phyloP scores from a whole-genome alignment of 2,888 invertebrate species.

The Pachliopta kotzebuea region DNA sequence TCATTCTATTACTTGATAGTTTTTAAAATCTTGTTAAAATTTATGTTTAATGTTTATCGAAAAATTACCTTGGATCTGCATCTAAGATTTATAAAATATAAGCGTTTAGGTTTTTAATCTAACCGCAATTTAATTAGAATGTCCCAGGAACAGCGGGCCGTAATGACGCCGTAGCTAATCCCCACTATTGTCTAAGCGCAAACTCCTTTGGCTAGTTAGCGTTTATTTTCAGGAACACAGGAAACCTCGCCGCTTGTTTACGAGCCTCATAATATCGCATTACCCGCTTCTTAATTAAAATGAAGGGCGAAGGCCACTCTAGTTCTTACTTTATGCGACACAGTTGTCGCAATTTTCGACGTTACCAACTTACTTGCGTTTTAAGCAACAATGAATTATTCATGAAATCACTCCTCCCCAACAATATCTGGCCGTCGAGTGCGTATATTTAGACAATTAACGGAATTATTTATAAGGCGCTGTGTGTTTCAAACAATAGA shows the following conservation, averaged over 20 bases:
- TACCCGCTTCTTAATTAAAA: constrained; percentile 43
- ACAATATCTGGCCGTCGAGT: constrained; percentile 14
- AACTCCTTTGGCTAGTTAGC: constrained; percentile 22
- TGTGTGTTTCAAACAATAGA: constrained; percentile 18
- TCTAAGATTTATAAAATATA: too few species aligned
- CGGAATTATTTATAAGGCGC: constrained; percentile 17
- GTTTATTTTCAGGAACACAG: constrained; percentile 22
- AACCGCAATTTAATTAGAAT: background rate
- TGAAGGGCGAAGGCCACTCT: constrained; percentile 31
- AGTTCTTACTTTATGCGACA: constrained; percentile 24
- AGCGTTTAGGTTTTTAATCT: background rate
- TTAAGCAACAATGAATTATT: constrained; percentile 30
- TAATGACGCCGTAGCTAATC: constrained; percentile 10
- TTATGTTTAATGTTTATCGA: too few species aligned
- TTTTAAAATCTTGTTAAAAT: too few species aligned
- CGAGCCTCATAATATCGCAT: constrained; percentile 42
- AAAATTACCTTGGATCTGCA: too few species aligned
- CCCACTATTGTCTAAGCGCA: constrained; percentile 15
- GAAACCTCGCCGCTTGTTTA: constrained; percentile 38
- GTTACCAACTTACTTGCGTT: constrained; percentile 24
- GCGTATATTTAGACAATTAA: constrained; percentile 23
- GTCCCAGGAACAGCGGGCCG: background rate
- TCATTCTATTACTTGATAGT: too few species aligned
- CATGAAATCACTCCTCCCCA: constrained; percentile 28
- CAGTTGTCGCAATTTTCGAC: constrained; percentile 29